These are phyloP conservation scores for Karalla daura DNA, from an alignment of 2,797 vertebrate genomes.

Conservation along the genomic window DNA sequence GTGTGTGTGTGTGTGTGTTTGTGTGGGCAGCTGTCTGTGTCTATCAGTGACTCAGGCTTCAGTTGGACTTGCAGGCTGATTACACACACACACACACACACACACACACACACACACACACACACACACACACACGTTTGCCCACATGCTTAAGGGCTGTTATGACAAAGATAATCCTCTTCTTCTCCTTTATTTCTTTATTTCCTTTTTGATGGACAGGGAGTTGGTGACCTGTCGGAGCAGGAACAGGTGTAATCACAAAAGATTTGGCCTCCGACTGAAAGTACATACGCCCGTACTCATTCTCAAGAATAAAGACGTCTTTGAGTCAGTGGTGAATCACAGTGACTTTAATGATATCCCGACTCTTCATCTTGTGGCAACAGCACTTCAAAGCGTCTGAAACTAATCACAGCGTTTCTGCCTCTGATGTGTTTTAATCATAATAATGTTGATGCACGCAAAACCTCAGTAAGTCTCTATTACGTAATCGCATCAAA, in stretches of 20 bases:
- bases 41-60: conserved; percentile 48
- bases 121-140: conserved; percentile 1
- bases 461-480: not conserved
- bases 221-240: not conserved
- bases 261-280: not conserved
- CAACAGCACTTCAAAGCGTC: not conserved
- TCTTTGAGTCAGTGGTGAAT: not conserved
- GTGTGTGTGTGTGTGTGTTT: not conserved
- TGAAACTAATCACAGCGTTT: not conserved
- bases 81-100: conserved; percentile 1
- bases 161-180: conserved; percentile 24
- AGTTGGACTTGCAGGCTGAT: conserved; percentile 25
- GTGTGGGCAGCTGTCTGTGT: conserved; percentile 45
- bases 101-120: conserved; percentile 18
- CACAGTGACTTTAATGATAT: not conserved
- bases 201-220: not conserved
- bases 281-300: not conserved
- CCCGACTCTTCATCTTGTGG: not conserved
- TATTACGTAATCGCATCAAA: not conserved
- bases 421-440: not conserved
- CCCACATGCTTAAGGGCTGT: conserved; percentile 1
- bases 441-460: not conserved
- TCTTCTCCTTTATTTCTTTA: not conserved
- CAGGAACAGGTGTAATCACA: not conserved
- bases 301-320: too few relatives aligned